phyloP scores from a whole-genome alignment of 30 jellyfish, hydroid and myxozoan species.

The Chrysaora quinquecirrha region DNA sequence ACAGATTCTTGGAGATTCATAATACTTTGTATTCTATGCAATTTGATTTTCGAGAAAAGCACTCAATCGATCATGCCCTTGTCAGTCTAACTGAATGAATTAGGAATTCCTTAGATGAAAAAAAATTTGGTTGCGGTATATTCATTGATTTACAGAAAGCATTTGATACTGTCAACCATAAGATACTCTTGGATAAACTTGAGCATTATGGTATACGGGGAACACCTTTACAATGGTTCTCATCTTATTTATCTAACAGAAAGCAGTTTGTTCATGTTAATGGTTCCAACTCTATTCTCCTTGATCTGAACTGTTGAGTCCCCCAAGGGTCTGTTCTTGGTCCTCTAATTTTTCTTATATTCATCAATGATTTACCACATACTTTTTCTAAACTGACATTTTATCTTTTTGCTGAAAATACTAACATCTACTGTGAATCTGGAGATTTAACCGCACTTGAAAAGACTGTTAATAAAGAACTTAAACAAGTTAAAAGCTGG shows the following conservation, averaged over 20 bases:
- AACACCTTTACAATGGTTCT: conserved; percentile 27
- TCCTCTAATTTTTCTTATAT: conserved; percentile 66
- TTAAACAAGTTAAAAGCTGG: conserved; percentile 60
- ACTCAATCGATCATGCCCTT: too few relatives aligned
- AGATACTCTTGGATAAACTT: conserved; percentile 27
- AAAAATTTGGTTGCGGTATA: too few relatives aligned
- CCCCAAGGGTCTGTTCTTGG: conserved; percentile 76
- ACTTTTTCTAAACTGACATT: conserved; percentile 21
- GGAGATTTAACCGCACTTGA: conserved; percentile 22
- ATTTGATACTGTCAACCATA: conserved; percentile 41
- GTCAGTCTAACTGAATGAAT: too few relatives aligned
- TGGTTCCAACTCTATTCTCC: conserved; percentile 8
- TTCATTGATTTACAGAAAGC: conserved; percentile 28
- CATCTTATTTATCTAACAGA: conserved; percentile 41
- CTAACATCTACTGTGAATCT: conserved; percentile 57
- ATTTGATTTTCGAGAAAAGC: too few relatives aligned
- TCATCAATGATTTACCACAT: conserved; percentile 62
- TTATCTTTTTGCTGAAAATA: conserved; percentile 70
- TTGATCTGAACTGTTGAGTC: conserved; percentile 32
- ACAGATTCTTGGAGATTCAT: too few relatives aligned
- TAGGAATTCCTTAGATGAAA: too few relatives aligned
- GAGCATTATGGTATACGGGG: conserved; percentile 56
- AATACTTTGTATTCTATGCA: too few relatives aligned
- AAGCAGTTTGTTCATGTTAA: conserved; percentile 28
- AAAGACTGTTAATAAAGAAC: conserved; percentile 62